Conservation (phyloP, 2,797 vertebrate species). For the Echiichthys vipera region DNA sequence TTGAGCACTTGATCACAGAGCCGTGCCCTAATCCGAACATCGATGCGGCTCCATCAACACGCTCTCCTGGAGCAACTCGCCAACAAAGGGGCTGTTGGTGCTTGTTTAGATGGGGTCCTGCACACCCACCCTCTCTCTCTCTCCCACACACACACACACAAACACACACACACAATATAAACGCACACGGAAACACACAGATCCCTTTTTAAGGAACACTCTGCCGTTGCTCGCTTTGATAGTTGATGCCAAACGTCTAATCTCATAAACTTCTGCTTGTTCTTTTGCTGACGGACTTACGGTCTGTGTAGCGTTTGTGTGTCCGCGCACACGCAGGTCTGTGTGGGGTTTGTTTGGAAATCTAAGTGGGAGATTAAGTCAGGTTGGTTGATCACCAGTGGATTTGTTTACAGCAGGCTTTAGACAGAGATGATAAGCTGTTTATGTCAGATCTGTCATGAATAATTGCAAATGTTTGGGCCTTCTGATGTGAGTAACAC, state of each 20-base stretch:
- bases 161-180: constrained; percentile 34
- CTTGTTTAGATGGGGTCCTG: constrained; percentile 87
- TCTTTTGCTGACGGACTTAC: constrained; percentile 66
- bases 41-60: constrained; percentile 93
- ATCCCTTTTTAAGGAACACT: constrained; percentile 60
- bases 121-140: constrained; percentile 21
- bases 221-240: constrained; percentile 91
- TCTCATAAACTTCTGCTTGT: constrained; percentile 88
- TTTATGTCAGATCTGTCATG: constrained; percentile 81
- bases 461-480: constrained; percentile 80
- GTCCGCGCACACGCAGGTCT: no score
- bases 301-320: constrained; percentile 57
- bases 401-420: constrained; percentile 79
- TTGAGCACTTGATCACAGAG: constrained; percentile 97
- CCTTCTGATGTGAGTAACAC: constrained; percentile 51
- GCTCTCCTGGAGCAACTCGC: constrained; percentile 89
- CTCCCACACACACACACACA: constrained; percentile 28
- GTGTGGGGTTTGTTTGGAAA: constrained; percentile 73
- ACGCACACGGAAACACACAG: constrained; percentile 37
- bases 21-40: constrained; percentile 96
- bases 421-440: constrained; percentile 80
- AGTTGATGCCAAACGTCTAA: constrained; percentile 93
- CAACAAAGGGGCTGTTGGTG: constrained; percentile 84
- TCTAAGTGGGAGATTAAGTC: constrained; percentile 81
- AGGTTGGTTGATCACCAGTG: constrained; percentile 83